phyloP scores from a whole-genome alignment of 2,888 invertebrate genomes.

The Lobophora halterata region DNA sequence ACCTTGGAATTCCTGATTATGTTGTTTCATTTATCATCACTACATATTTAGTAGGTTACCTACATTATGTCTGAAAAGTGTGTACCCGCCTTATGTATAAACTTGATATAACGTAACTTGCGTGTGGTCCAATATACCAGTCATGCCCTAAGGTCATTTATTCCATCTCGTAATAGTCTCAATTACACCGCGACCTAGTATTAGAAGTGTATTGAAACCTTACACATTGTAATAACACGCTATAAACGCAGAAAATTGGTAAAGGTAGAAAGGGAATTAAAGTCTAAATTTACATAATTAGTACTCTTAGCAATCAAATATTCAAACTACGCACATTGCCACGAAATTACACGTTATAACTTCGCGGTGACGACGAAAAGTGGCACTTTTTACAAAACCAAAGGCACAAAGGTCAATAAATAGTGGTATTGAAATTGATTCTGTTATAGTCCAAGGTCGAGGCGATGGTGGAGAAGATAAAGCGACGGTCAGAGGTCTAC shows the following conservation, averaged over 20 bases:
- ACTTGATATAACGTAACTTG: too few species aligned
- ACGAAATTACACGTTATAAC: conserved; percentile 24
- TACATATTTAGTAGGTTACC: too few species aligned
- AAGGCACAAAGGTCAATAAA: conserved; percentile 15
- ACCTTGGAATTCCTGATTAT: too few species aligned
- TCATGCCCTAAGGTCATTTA: too few species aligned
- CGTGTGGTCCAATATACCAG: too few species aligned
- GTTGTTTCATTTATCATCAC: too few species aligned
- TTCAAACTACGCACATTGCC: conserved; percentile 23
- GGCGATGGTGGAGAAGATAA: conserved; percentile 45
- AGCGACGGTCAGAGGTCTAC: conserved; percentile 44
- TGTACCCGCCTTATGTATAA: too few species aligned
- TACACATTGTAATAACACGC: too few species aligned
- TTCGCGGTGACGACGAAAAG: conserved; percentile 13
- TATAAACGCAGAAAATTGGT: conserved; percentile 1
- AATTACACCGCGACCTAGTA: too few species aligned
- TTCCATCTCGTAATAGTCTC: too few species aligned
- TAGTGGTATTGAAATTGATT: conserved; percentile 45
- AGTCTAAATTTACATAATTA: conserved; percentile 26
- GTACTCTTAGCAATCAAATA: conserved; percentile 24
- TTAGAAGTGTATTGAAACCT: too few species aligned
- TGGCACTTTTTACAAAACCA: conserved; percentile 14
- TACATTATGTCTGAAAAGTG: too few species aligned
- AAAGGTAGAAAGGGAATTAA: conserved; percentile 1
- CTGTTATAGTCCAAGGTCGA: conserved; percentile 27